Conservation (phyloP, 2,797 vertebrate species). For the Sciurus vulgaris region DNA sequence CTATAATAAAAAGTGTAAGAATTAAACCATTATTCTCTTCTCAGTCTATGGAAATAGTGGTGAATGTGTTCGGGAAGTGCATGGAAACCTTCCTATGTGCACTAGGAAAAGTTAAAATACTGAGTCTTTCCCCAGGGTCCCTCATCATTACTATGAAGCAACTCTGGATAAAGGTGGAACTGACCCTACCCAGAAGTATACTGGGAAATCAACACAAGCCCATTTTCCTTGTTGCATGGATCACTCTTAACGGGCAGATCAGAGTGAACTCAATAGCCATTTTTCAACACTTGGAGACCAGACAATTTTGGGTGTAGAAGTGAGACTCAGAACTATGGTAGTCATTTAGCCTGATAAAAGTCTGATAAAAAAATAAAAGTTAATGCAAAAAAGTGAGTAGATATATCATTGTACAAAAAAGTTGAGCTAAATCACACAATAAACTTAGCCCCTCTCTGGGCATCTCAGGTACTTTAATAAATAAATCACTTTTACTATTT, state of each 20-base stretch:
- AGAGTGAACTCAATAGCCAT: not conserved
- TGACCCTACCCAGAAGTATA: not conserved
- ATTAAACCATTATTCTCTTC: not conserved
- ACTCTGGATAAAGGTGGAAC: not conserved
- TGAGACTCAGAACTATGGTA: not conserved
- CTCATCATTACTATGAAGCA: not conserved
- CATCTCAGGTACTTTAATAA: not conserved
- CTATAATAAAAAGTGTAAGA: not conserved
- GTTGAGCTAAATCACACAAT: not conserved
- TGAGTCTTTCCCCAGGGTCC: no score
- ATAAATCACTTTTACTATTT: not conserved
- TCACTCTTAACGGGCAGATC: not conserved
- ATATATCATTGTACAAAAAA: not conserved
- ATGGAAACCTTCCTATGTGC: not conserved
- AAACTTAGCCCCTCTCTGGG: not conserved
- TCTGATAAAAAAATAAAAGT: not conserved
- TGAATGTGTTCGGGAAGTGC: not conserved
- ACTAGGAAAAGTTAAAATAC: not conserved
- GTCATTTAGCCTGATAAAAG: not conserved
- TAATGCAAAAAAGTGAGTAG: not conserved
- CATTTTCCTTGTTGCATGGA: not conserved
- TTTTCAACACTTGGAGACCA: not conserved
- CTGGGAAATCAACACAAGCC: not conserved
- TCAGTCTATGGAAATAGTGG: not conserved
- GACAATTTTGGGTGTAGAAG: not conserved